Evolutionary conservation across 2,113 vertebrate species (phyloP), one percentile per base, ranked within the genome.

Genomic region (Istiophorus platypterus): DNA sequence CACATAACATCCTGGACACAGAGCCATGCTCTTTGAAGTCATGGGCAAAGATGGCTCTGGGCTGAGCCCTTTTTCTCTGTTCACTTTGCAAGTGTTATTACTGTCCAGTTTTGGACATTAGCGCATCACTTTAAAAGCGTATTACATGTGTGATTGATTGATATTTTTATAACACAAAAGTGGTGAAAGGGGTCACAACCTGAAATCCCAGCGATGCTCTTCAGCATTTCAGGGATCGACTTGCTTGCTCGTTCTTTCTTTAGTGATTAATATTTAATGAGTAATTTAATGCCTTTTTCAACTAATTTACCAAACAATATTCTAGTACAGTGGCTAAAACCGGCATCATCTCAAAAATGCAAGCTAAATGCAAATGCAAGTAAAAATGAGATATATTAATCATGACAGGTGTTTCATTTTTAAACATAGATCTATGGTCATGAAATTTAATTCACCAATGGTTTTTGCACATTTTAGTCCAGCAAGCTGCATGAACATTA

Each of bases 21-120:
- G 37, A 45, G 37, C 41, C 47, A 70, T 76, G 71, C n/a, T 14
- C 51, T 78, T 76, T 89, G 73, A 88, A 39, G 42, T 89, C 88
- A 91, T 78, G 4, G 39, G 57, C 58, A 74, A 85, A 86, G 71
- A 78, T 37, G 61, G 34, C 39, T 29, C 52, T 82, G 59, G 62
- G 77, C 26, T 45, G 24, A 58, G 26, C 39, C 45, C 51, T 61
- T 17, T 71, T 24, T n/a, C 34, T 62, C 42, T 39, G 42, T 45
- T 45, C 5, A 14, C 42, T 71, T 58, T 29, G 27, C 47, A 52
- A 81, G 68, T 47, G 15, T 64, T 65, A 20, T 37, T 70, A 42
- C 34, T 47, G 47, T 29, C 24, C 27, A 75, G 9, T 15, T 37
- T 45, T 37, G 15, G 15, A 8, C 26, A 42, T 71, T 24, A 51